phyloP scores from a whole-genome alignment of 2,888 invertebrate genomes.

The Pseudococcus jackbeardsleyi region DNA sequence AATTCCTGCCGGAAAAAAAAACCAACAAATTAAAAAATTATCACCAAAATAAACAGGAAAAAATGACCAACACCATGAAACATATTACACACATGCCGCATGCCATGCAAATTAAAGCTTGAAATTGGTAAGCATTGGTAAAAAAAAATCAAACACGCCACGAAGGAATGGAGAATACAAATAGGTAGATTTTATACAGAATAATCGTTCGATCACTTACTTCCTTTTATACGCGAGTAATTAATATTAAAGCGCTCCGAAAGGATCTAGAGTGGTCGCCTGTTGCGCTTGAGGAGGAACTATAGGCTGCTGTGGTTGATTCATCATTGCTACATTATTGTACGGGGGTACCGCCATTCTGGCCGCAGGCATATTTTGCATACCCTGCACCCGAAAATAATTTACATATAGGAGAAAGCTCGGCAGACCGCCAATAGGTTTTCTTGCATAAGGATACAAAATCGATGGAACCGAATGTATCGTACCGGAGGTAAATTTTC shows the following conservation, averaged over 20 bases:
- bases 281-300: slow-evolving; percentile 57
- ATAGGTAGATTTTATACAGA: not conserved
- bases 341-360: slow-evolving; percentile 63
- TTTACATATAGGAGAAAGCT: slow-evolving; percentile 61
- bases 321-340: slow-evolving; percentile 57
- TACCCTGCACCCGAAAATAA: slow-evolving; percentile 64
- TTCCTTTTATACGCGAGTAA: slow-evolving; percentile 9
- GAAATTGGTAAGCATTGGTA: not conserved
- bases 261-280: slow-evolving; percentile 62
- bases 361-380: slow-evolving; percentile 63
- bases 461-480: not conserved
- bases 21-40: not conserved
- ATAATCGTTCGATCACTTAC: slow-evolving; percentile 53
- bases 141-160: not conserved
- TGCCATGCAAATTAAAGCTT: slow-evolving; percentile 44
- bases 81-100: slow-evolving; percentile 11
- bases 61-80: not conserved
- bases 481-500: not conserved
- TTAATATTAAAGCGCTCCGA: slow-evolving; percentile 61
- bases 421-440: slow-evolving; percentile 19
- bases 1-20: slow-evolving; percentile 50
- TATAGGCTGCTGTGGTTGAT: slow-evolving; percentile 58
- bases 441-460: not conserved
- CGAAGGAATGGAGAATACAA: not conserved
- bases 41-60: not conserved